Percentiles rank a stretch among this genome's conserved stretches.
phyloP scores from a whole-genome alignment of 2,888 invertebrate species.

The Morpho achilles region DNA sequence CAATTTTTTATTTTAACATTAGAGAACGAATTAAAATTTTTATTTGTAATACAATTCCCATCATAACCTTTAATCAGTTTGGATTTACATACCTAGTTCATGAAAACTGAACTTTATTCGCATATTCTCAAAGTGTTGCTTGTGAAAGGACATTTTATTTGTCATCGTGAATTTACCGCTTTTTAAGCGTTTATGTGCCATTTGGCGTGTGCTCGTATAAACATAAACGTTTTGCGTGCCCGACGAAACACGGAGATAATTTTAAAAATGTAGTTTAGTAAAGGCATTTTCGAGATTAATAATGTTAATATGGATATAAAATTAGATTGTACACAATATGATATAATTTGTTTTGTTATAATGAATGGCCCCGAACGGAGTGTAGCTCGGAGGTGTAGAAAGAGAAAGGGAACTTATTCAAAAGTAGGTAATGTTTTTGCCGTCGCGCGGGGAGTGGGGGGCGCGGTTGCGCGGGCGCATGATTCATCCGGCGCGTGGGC shows the following conservation, averaged over 20 bases:
- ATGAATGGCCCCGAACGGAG: conserved; percentile 50
- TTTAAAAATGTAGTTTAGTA: conserved; percentile 35
- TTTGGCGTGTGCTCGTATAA: conserved; percentile 58
- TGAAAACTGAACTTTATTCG: conserved; percentile 28
- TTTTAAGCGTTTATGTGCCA: conserved; percentile 62
- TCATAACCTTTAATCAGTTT: too few species aligned
- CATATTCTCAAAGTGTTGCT: conserved; percentile 38
- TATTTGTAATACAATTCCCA: too few species aligned
- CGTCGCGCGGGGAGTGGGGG: conserved; percentile 41
- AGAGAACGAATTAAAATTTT: too few species aligned
- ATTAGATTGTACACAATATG: conserved; percentile 18
- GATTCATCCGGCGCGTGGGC: conserved; percentile 75
- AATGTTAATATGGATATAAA: neutral
- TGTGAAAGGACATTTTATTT: conserved; percentile 65
- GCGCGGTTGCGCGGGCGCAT: conserved; percentile 45
- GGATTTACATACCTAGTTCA: conserved; percentile 1
- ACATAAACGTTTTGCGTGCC: conserved; percentile 42
- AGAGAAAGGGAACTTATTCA: conserved; percentile 78
- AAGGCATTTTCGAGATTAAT: neutral
- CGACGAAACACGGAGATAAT: conserved; percentile 39
- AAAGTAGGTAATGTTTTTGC: conserved; percentile 79
- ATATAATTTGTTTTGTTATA: conserved; percentile 38
- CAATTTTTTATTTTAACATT: too few species aligned
- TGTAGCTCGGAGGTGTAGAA: conserved; percentile 66
- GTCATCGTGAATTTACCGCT: conserved; percentile 59